Conservation (phyloP, 2,888 invertebrate species). For the Liopterus haemorrhoidalis region DNA sequence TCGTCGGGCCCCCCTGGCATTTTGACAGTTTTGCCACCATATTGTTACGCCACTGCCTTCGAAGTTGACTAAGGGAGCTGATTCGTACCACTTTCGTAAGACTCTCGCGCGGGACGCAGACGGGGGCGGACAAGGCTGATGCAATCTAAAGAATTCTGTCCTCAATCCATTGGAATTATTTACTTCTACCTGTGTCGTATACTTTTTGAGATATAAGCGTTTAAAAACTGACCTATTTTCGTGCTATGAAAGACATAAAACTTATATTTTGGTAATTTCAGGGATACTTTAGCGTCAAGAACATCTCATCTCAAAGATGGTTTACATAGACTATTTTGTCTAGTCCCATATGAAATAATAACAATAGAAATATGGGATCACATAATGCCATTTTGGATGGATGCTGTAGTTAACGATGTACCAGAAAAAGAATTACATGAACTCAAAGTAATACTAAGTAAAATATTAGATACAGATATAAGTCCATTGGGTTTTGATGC, state of each 20-base stretch:
- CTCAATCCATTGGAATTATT: no score
- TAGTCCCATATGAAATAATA: constrained; percentile 96
- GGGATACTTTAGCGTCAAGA: constrained; percentile 78
- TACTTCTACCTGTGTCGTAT: no score
- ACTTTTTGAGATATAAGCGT: background rate
- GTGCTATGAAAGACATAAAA: background rate
- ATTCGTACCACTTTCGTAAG: no score
- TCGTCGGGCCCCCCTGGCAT: no score
- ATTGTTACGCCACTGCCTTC: no score
- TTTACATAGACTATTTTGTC: constrained; percentile 84
- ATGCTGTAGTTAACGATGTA: constrained; percentile 88
- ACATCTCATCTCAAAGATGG: constrained; percentile 94
- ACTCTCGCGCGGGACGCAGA: no score
- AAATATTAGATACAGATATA: constrained; percentile 95
- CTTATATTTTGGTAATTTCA: constrained; percentile 35
- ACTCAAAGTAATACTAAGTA: constrained; percentile 76
- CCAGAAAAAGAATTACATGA: constrained; percentile 82
- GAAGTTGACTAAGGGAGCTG: no score
- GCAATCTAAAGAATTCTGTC: no score
- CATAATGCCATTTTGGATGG: constrained; percentile 99
- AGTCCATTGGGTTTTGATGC: constrained; percentile 91
- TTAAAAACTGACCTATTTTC: background rate
- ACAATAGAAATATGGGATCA: constrained; percentile 95
- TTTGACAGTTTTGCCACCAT: no score
- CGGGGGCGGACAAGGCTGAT: no score